Evolutionary conservation across 2,888 invertebrate species (phyloP).

Genomic region (Eilema sororculum): DNA sequence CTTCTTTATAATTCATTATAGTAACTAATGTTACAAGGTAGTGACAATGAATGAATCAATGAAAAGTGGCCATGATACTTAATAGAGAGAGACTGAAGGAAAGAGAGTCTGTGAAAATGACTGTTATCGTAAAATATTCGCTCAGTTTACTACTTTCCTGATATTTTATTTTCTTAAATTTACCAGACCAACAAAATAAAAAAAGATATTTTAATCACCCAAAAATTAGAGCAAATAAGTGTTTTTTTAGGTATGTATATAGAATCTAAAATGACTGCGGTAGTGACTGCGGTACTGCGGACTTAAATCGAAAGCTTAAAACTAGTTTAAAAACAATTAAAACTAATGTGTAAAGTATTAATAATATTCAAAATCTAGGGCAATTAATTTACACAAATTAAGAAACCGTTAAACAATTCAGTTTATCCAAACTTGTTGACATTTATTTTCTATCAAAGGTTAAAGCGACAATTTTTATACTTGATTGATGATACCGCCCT

Average conservation of each 20-base stretch:
- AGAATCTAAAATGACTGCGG: too few relatives aligned
- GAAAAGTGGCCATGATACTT: background rate
- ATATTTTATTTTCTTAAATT: too few relatives aligned
- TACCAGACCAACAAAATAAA: too few relatives aligned
- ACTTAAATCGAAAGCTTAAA: too few relatives aligned
- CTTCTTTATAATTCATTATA: slow-evolving; percentile 2
- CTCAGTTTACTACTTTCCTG: background rate
- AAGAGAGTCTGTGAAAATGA: background rate
- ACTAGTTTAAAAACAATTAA: too few relatives aligned
- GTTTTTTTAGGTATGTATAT: too few relatives aligned
- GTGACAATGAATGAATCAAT: slow-evolving; percentile 1
- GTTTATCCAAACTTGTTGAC: background rate
- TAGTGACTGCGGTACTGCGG: too few relatives aligned
- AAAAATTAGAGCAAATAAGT: too few relatives aligned
- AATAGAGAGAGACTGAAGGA: background rate
- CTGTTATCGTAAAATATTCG: background rate
- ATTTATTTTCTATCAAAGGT: slow-evolving; percentile 21
- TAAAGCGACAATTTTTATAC: slow-evolving; percentile 14
- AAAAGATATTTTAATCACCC: too few relatives aligned
- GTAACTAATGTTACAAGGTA: slow-evolving; percentile 5
- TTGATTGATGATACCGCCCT: slow-evolving; percentile 21
- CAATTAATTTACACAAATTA: background rate
- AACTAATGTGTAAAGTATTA: background rate
- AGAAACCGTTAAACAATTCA: background rate
- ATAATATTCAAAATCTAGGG: background rate